phyloP scores from a whole-genome alignment of 2,113 vertebrate genomes.

The Chroicocephalus ridibundus region DNA sequence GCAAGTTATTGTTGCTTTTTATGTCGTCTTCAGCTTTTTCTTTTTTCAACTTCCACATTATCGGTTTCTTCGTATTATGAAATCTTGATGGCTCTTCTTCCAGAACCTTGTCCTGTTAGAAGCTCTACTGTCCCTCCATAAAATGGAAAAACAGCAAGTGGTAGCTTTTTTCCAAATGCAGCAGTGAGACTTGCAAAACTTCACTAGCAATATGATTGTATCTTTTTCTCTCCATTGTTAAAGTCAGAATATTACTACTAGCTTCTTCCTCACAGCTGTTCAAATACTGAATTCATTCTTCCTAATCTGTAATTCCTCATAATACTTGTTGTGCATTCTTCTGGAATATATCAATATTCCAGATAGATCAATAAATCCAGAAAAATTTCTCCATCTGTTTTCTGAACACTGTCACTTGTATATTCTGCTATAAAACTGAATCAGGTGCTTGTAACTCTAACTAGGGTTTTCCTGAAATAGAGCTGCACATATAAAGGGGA shows the following conservation, averaged over 20 bases:
- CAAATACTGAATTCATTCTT: neutral
- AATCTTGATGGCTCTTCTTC: neutral
- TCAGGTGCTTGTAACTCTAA: neutral
- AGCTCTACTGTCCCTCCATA: neutral
- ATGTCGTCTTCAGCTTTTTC: neutral
- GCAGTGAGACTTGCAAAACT: neutral
- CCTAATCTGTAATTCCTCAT: neutral
- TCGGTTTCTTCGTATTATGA: neutral
- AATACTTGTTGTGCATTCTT: neutral
- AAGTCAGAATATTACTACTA: neutral
- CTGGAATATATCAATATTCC: neutral
- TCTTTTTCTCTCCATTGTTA: neutral
- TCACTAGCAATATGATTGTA: neutral
- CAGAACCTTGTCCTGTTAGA: neutral
- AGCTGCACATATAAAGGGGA: neutral
- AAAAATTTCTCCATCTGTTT: neutral
- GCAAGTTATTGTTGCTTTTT: neutral
- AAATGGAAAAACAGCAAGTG: neutral
- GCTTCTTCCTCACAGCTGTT: neutral
- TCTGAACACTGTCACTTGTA: neutral
- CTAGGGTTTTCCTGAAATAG: neutral
- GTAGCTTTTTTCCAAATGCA: neutral
- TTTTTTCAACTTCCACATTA: neutral
- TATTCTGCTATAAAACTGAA: neutral
- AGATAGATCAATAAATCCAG: neutral